These are phyloP conservation scores for Callinectes sapidus DNA, from an alignment of 2,888 invertebrate species.

Conservation along the genomic window DNA sequence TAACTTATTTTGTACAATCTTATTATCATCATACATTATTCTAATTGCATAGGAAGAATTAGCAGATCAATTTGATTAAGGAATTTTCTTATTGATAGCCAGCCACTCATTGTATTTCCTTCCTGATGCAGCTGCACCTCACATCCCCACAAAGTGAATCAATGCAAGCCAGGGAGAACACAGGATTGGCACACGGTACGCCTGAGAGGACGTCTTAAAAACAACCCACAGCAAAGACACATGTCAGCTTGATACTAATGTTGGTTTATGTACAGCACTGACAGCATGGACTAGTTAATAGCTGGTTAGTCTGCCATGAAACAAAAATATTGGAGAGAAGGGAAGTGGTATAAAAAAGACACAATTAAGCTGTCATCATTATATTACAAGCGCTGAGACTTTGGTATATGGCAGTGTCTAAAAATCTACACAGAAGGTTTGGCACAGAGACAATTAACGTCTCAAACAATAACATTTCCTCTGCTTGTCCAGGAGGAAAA, in stretches of 20 bases:
- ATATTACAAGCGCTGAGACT: constrained; percentile 22
- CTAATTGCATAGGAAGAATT: not conserved
- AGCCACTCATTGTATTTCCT: not conserved
- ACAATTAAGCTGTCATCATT: not conserved
- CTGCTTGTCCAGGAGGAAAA: not conserved
- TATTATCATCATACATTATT: not conserved
- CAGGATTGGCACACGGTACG: not conserved
- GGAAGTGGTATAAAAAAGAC: not conserved
- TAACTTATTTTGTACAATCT: constrained; percentile 8
- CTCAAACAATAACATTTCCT: not conserved
- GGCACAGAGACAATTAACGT: constrained; percentile 18
- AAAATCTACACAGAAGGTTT: constrained; percentile 12
- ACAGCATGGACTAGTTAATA: constrained; percentile 29
- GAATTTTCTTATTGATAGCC: not conserved
- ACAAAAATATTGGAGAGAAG: not conserved
- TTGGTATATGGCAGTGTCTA: constrained; percentile 31
- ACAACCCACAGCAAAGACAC: not conserved
- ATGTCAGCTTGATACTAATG: not conserved
- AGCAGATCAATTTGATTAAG: not conserved
- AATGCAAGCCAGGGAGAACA: not conserved
- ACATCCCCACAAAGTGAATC: not conserved
- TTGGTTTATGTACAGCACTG: not conserved
- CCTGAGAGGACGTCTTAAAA: not conserved
- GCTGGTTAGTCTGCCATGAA: not conserved
- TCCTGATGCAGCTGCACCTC: not conserved